Evolutionary conservation across 2,888 invertebrate genomes (phyloP).

Genomic region (Hipparchia sbordonii): DNA sequence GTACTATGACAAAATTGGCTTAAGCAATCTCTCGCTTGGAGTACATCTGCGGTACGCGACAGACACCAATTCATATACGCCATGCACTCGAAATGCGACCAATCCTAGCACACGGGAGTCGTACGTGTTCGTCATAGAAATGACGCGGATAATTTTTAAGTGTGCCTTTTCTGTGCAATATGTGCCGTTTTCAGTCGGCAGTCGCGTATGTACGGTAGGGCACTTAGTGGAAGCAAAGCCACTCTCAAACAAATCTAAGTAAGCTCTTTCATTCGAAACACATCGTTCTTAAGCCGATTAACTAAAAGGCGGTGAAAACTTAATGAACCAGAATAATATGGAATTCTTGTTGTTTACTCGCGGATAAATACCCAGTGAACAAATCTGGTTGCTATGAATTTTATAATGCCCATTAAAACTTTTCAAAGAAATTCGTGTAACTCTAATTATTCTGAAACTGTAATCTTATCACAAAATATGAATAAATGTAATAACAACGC

Average conservation of each 20-base stretch:
- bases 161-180: conserved; percentile 74
- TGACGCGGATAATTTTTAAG: conserved; percentile 77
- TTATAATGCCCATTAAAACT: background rate
- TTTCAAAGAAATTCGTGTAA: background rate
- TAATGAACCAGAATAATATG: conserved; percentile 62
- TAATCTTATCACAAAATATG: conserved; percentile 14
- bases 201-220: conserved; percentile 64
- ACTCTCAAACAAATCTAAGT: conserved; percentile 80
- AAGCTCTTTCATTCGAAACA: conserved; percentile 69
- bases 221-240: conserved; percentile 76
- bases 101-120: conserved; percentile 39
- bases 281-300: conserved; percentile 68
- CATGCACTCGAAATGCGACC: conserved; percentile 62
- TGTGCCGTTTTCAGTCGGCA: conserved; percentile 65
- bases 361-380: background rate
- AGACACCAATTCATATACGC: conserved; percentile 59
- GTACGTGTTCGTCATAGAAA: conserved; percentile 80
- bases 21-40: conserved; percentile 64
- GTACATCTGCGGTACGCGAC: conserved; percentile 53
- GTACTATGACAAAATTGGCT: conserved; percentile 74
- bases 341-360: conserved; percentile 13
- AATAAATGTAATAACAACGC: conserved; percentile 34
- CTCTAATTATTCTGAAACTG: conserved; percentile 8
- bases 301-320: conserved; percentile 72
- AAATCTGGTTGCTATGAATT: background rate